These are phyloP conservation scores for Gymnoscopelus microlampas DNA, from an alignment of 2,797 vertebrate species.

Conservation along the genomic window DNA sequence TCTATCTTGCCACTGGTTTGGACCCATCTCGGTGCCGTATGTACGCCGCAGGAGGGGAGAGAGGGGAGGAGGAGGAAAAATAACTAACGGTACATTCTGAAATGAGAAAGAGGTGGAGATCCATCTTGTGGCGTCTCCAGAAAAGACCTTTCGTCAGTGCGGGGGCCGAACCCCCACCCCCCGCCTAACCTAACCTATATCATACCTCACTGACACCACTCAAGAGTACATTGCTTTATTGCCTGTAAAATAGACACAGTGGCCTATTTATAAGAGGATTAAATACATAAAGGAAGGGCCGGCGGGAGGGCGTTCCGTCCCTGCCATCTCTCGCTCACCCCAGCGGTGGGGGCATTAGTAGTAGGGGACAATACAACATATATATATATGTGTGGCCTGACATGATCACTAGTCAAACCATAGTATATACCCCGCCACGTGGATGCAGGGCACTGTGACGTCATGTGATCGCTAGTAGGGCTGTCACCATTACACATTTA, in stretches of 20 bases:
- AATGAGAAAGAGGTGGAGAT: conserved; percentile 15
- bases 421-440: background rate
- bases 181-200: conserved; percentile 37
- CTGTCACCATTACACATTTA: too few relatives aligned
- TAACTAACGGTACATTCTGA: conserved; percentile 21
- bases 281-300: conserved; percentile 67
- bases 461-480: background rate
- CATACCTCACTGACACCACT: conserved; percentile 51
- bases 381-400: conserved; percentile 45
- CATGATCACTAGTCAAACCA: conserved; percentile 35
- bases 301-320: conserved; percentile 61
- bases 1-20: conserved; percentile 53
- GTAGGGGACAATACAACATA: conserved; percentile 50
- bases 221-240: conserved; percentile 75
- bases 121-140: conserved; percentile 27
- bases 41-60: conserved; percentile 22
- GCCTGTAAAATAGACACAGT: conserved; percentile 81
- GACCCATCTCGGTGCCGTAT: conserved; percentile 39
- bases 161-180: conserved; percentile 51
- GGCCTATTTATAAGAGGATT: conserved; percentile 82
- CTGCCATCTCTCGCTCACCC: conserved; percentile 57
- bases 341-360: conserved; percentile 41
- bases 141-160: conserved; percentile 46
- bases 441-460: conserved; percentile 2
- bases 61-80: conserved; percentile 14